Evolutionary conservation across 2,113 vertebrate species (phyloP).

Genomic region (Thryonomys swinderianus): DNA sequence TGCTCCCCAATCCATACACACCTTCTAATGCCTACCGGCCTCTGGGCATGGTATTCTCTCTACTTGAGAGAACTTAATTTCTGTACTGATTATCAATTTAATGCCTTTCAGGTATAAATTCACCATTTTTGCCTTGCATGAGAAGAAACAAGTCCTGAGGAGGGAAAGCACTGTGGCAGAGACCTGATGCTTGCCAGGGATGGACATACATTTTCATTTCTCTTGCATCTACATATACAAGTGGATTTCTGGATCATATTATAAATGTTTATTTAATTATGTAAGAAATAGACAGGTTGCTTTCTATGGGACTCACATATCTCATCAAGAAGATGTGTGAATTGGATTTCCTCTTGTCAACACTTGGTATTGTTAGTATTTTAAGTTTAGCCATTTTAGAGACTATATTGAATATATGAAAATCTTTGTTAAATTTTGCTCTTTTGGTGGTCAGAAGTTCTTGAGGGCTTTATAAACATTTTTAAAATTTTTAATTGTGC

Average conservation of each 20-base stretch:
- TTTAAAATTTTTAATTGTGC: background rate
- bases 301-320: background rate
- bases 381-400: conserved; percentile 51
- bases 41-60: background rate
- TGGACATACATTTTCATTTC: conserved; percentile 14
- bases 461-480: background rate
- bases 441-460: background rate
- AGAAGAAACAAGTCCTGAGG: background rate
- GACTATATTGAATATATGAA: background rate
- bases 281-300: background rate
- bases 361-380: background rate
- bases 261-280: background rate
- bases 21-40: background rate
- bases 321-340: background rate
- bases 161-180: background rate
- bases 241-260: background rate
- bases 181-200: background rate
- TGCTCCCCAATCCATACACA: background rate
- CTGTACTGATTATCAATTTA: background rate
- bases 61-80: background rate
- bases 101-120: background rate
- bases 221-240: background rate
- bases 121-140: background rate
- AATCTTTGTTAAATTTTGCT: conserved; percentile 11
- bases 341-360: background rate